Conservation (phyloP, 2,113 vertebrate genomes). For the Lepus europaeus region DNA sequence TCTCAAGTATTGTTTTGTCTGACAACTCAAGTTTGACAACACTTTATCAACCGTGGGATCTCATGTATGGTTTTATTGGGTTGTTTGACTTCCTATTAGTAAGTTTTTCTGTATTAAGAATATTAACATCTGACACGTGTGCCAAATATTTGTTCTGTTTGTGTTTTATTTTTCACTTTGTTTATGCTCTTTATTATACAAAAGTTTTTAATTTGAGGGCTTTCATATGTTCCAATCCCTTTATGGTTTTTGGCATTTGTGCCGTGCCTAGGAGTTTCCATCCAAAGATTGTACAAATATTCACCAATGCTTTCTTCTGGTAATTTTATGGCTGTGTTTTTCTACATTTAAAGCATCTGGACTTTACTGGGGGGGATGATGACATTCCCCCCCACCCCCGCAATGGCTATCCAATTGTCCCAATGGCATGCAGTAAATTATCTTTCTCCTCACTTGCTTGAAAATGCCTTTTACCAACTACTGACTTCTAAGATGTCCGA, state of each 20-base stretch:
- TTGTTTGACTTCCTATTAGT: neutral
- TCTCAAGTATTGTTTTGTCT: constrained; percentile 23
- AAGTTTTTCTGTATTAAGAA: neutral
- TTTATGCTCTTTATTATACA: constrained; percentile 53
- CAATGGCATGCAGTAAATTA: constrained; percentile 60
- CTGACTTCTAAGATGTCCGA: constrained; percentile 33
- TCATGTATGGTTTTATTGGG: neutral
- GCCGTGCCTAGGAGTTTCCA: constrained; percentile 70
- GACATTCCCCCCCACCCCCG: constrained; percentile 5
- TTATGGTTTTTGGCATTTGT: constrained; percentile 69
- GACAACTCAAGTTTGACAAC: constrained; percentile 10
- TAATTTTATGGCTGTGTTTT: constrained; percentile 63
- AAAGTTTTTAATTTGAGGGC: constrained; percentile 76
- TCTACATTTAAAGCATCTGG: constrained; percentile 73
- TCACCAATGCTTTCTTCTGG: constrained; percentile 62
- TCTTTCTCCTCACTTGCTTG: constrained; percentile 40
- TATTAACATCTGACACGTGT: constrained; percentile 56
- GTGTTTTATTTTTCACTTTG: constrained; percentile 61
- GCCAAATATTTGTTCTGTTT: constrained; percentile 65
- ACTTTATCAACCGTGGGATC: constrained; percentile 9
- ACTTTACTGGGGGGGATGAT: constrained; percentile 55
- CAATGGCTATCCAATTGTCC: constrained; percentile 58
- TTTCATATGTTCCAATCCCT: constrained; percentile 62
- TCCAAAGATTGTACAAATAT: constrained; percentile 67
- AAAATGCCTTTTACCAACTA: constrained; percentile 56